phyloP scores from a whole-genome alignment of 2,113 vertebrate genomes.

The Fukomys damarensis region DNA sequence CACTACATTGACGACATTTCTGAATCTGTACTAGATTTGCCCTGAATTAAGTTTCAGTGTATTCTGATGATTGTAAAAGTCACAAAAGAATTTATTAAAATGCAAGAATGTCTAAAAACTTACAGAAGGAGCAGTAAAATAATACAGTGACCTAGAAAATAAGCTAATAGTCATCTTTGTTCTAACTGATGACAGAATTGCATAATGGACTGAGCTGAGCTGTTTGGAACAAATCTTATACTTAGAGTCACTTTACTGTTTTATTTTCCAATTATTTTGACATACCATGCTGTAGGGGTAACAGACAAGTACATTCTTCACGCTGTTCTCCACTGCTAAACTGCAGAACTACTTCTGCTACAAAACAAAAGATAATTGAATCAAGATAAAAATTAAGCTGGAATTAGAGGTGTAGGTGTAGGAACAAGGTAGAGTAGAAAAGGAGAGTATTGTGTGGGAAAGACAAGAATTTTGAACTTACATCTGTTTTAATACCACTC shows the following conservation, averaged over 20 bases:
- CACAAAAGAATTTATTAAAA: not conserved
- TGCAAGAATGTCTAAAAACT: not conserved
- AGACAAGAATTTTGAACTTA: not conserved
- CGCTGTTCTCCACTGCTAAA: not conserved
- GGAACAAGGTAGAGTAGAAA: not conserved
- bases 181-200: not conserved
- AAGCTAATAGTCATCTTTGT: not conserved
- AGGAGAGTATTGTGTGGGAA: not conserved
- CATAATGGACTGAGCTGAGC: not conserved
- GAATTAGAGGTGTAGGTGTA: not conserved
- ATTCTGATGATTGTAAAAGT: conserved; percentile 16
- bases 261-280: conserved; percentile 26
- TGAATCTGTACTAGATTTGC: conserved; percentile 4
- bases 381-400: not conserved
- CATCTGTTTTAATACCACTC: not conserved
- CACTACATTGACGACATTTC: not conserved
- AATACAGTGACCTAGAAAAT: not conserved
- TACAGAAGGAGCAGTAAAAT: not conserved
- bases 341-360: not conserved
- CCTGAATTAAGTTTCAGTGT: not conserved
- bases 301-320: not conserved
- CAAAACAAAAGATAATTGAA: not conserved
- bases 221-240: not conserved
- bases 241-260: not conserved
- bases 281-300: not conserved